A percentile compares a stretch with the other conserved stretches of the same genome.
Evolutionary conservation across 2,797 vertebrate species (phyloP).

Genomic region (Rhinoraja longicauda): DNA sequence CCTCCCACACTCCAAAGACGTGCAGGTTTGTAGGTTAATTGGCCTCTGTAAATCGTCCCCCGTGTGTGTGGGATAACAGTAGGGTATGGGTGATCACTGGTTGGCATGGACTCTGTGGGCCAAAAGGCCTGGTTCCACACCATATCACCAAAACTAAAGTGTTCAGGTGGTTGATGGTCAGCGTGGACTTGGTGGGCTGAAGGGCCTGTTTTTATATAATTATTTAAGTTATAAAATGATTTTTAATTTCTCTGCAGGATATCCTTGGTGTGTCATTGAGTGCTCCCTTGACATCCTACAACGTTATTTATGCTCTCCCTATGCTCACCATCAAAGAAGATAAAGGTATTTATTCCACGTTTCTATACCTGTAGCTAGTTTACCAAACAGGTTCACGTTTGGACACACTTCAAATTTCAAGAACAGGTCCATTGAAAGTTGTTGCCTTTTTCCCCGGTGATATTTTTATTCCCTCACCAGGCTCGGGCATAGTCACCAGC

Average conservation of each 20-base stretch:
- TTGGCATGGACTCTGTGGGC: no score
- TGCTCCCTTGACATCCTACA: slow-evolving; percentile 80
- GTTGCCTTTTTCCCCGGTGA: no score
- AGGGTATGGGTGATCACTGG: no score
- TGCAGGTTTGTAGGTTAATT: no score
- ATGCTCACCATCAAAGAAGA: slow-evolving; percentile 98
- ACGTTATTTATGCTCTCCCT: slow-evolving; percentile 83
- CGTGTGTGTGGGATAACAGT: no score
- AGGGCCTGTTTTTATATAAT: not conserved
- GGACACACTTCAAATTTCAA: not conserved
- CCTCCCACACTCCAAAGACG: no score
- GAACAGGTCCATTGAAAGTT: not conserved
- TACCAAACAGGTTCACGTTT: not conserved
- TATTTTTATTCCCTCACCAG: slow-evolving; percentile 47
- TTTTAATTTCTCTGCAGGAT: slow-evolving; percentile 61
- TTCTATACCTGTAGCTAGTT: not conserved
- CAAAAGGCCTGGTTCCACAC: no score
- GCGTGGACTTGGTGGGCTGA: no score
- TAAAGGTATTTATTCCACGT: slow-evolving; percentile 75
- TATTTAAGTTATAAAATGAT: not conserved
- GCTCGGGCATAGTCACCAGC: slow-evolving; percentile 89
- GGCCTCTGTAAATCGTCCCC: no score
- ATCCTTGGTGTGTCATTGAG: slow-evolving; percentile 79
- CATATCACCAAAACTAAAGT: no score
- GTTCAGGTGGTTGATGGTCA: no score